Evolutionary conservation across 2,888 invertebrate genomes (phyloP).

Genomic region (Hypomecis atomaria): DNA sequence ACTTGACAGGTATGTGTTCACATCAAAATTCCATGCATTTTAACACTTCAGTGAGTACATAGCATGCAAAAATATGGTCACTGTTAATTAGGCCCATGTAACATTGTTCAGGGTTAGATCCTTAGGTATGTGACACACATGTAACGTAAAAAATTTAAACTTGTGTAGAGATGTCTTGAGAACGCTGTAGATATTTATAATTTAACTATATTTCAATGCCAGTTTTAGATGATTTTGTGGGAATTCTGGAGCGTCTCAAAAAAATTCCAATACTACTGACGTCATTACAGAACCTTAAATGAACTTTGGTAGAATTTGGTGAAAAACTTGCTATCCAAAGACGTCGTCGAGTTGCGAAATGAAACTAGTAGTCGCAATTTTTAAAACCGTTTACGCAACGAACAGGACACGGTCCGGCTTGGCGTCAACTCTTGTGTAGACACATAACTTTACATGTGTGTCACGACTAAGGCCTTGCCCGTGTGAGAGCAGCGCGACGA

Average conservation of each 20-base stretch:
- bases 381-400: constrained; percentile 22
- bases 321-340: background rate
- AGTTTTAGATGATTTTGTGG: too few relatives aligned
- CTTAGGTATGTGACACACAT: constrained; percentile 16
- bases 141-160: constrained; percentile 1
- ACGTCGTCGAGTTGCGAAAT: constrained; percentile 7
- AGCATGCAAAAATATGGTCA: constrained; percentile 17
- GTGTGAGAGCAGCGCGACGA: constrained; percentile 44
- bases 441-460: constrained; percentile 25
- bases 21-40: constrained; percentile 24
- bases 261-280: background rate
- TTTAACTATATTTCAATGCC: too few relatives aligned
- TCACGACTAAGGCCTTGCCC: constrained; percentile 21
- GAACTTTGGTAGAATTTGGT: background rate
- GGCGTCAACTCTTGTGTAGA: constrained; percentile 13
- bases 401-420: constrained; percentile 15
- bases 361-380: constrained; percentile 15
- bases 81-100: constrained; percentile 18
- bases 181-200: too few relatives aligned
- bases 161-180: too few relatives aligned
- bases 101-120: constrained; percentile 13
- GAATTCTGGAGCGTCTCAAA: background rate
- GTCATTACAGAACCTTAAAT: background rate
- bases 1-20: constrained; percentile 9
- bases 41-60: constrained; percentile 24